Evolutionary conservation across 2,113 vertebrate genomes (phyloP), one percentile per base, ranked within the genome.

Genomic region (Electrona antarctica): DNA sequence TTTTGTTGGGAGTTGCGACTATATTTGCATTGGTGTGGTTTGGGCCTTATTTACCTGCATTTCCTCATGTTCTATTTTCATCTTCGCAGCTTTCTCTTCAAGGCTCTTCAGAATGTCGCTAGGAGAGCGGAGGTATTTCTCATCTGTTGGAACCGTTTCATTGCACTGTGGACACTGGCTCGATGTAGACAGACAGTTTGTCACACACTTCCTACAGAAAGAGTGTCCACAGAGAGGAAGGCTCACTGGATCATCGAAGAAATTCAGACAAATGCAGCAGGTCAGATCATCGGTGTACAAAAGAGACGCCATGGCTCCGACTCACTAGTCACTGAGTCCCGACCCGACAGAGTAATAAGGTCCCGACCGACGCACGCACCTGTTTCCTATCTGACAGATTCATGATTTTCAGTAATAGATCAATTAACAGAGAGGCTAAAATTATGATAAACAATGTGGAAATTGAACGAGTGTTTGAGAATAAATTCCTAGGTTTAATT

Each of bases 191-290:
- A 73, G 10, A 12, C 2, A 47, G 0, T 13, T 52, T 1, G 67
- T 75, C 3, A 91, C 77, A 60, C 92, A 93, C 2, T 14, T 1
- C 12, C 79, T 76, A 70, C 89, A 93, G 69, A 89, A 90, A 1
- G 87, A 86, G 69, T 92, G 91, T 52, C 89, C 87, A 0, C 91
- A 93, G 0, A n/a, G n/a, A n/a, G 28, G 49, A 0, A 92, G 76
- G 41, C 49, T 87, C 2, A 91, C 87, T 0, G 90, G 90, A 59
- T 90, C 87, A 1, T 65, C 81, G 63, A 91, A 92, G 60, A 92
- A 52, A 0, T 50, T 54, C n/a, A 75, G 59, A 64, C 92, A 93
- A 8, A 92, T 2, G 0, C 81, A 64, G n/a, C 91, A 92, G 1
- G 64, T 78, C 51, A 92, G 46, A 8, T 91, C 85, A 2, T 88